These are phyloP conservation scores for Uloborus plumipes DNA, from an alignment of 2,888 invertebrate species.

Conservation along the genomic window DNA sequence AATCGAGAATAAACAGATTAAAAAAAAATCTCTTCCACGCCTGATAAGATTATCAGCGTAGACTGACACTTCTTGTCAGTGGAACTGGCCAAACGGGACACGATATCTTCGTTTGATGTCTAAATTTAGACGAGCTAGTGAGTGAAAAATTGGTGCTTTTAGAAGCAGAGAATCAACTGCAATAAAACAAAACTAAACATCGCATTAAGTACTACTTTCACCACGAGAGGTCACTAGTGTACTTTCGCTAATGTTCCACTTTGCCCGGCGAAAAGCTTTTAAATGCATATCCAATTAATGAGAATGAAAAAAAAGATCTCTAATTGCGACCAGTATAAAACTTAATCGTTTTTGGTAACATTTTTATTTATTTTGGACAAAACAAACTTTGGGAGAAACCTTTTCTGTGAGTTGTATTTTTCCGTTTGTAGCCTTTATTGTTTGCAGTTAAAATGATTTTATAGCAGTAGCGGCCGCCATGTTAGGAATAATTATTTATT, in stretches of 20 bases:
- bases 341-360: conserved; percentile 38
- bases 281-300: conserved; percentile 56
- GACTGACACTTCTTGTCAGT: too few relatives aligned
- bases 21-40: too few relatives aligned
- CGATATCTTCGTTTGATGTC: too few relatives aligned
- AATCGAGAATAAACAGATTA: too few relatives aligned
- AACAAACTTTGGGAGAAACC: conserved; percentile 15
- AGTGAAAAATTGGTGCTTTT: background rate
- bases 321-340: conserved; percentile 45
- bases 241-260: conserved; percentile 20
- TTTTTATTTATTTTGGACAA: conserved; percentile 39
- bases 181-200: conserved; percentile 6
- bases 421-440: conserved; percentile 21
- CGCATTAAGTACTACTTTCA: conserved; percentile 38
- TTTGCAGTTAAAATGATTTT: conserved; percentile 45
- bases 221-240: conserved; percentile 43
- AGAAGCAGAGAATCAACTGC: background rate
- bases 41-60: too few relatives aligned
- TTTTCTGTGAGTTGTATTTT: conserved; percentile 23
- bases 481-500: conserved; percentile 39
- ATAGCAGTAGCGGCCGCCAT: conserved; percentile 4
- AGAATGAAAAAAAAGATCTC: conserved; percentile 17
- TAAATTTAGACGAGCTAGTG: too few relatives aligned
- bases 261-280: conserved; percentile 40
- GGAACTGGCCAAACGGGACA: too few relatives aligned